Base-by-base conservation (phyloP, 2,113 vertebrate species). In the Sprattus sprattus region DNA sequence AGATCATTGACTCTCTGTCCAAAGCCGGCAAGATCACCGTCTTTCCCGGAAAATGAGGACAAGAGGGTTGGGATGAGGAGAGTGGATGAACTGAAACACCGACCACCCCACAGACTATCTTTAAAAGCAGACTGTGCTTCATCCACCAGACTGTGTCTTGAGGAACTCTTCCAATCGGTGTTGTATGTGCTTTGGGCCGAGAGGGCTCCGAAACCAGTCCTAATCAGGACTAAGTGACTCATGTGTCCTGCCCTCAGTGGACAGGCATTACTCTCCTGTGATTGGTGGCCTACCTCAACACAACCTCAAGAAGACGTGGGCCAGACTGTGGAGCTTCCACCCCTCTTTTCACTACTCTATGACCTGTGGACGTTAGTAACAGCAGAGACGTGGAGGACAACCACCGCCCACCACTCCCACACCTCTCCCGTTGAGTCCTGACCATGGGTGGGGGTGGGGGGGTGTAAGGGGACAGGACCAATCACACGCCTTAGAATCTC, bases 21-120 rank as follows among this genome's bases (percentile, higher is more conserved):
- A 96, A 97, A 90, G 96, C 95, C 0, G 96, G 96, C 90, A 99
- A 98, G 91, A 99, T 99, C 39, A 96, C 96, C 9, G 96, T 99
- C 5, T 99, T 96, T 90, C 95, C 97, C 25, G 98, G 98, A n/a
- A 97, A 97, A 93, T 99, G 95, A 96, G 44, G 45, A 28, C 81
- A 49, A 78, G 11, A 78, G 39, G 49, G 25, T 45, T 50, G 13
- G 20, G 64, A n/a, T 9, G 20, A 50, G 75, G 87, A 60, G 82
- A 22, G 57, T 18, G 52, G 18, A 47, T n/a, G 54, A 8, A 47
- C 78, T 54, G 20, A 84, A n/a, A 57, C 25, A 28, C n/a, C 20
- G 81, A 82, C 28, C 47, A 45, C 81, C 71, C 49, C 15, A 49
- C 54, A 71, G 64, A 71, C n/a, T 32, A 32, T 15, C 28, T n/a